Evolutionary conservation across 2,113 vertebrate species (phyloP).

Genomic region (Silurus asotus): DNA sequence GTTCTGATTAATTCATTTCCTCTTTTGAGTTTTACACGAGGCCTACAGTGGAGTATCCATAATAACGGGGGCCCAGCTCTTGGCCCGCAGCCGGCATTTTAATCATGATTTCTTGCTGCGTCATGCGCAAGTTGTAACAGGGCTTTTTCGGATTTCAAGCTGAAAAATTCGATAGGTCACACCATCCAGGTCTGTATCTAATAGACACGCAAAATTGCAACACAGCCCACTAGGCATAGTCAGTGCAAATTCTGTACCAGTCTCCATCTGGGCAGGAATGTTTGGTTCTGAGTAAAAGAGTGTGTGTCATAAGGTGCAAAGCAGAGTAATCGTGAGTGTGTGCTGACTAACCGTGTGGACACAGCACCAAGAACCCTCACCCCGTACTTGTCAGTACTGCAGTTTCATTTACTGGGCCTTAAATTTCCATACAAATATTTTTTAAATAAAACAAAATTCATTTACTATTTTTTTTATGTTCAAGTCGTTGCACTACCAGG

Average conservation of each 20-base stretch:
- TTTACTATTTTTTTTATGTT: too few relatives aligned
- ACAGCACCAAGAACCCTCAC: constrained; percentile 54
- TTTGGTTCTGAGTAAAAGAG: constrained; percentile 57
- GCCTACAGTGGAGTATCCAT: constrained; percentile 15
- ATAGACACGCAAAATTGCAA: constrained; percentile 33
- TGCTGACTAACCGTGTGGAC: constrained; percentile 58
- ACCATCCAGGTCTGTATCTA: constrained; percentile 56
- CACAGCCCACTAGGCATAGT: background rate
- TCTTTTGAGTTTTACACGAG: background rate
- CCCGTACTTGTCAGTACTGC: constrained; percentile 64
- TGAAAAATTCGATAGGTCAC: constrained; percentile 64
- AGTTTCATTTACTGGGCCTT: constrained; percentile 40
- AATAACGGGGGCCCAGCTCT: constrained; percentile 32
- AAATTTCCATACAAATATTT: background rate
- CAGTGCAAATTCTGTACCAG: background rate
- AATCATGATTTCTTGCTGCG: constrained; percentile 65
- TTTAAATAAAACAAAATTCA: too few relatives aligned
- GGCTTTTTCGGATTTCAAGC: constrained; percentile 54
- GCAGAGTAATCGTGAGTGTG: constrained; percentile 65
- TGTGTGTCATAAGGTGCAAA: constrained; percentile 59
- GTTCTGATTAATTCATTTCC: constrained; percentile 40
- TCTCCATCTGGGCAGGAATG: constrained; percentile 16
- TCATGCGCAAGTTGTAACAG: constrained; percentile 63
- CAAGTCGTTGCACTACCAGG: too few relatives aligned
- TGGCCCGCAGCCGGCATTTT: constrained; percentile 61